phyloP scores from a whole-genome alignment of 2,113 vertebrate genomes.

The Sorex araneus region DNA sequence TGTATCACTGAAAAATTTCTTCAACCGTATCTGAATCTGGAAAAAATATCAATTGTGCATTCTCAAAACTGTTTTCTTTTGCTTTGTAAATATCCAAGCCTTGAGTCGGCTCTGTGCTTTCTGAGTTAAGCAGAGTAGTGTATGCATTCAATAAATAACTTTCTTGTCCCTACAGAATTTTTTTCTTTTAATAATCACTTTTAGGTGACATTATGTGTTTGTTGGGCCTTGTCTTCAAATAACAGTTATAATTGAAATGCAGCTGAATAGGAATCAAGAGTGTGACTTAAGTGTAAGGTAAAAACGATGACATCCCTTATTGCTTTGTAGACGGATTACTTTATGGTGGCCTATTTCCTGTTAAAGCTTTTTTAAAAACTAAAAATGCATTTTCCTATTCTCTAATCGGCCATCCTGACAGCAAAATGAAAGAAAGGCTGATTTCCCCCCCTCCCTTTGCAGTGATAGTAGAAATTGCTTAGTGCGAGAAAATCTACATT shows the following conservation, averaged over 20 bases:
- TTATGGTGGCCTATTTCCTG: constrained; percentile 63
- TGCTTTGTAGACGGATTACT: constrained; percentile 69
- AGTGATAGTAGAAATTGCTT: constrained; percentile 66
- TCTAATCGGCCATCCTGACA: constrained; percentile 50
- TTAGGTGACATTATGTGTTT: constrained; percentile 72
- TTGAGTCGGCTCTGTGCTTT: constrained; percentile 41
- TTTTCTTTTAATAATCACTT: constrained; percentile 44
- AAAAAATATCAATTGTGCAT: neutral
- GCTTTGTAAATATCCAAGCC: constrained; percentile 35
- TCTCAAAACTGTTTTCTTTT: neutral
- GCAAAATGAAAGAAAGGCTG: constrained; percentile 44
- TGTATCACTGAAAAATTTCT: neutral
- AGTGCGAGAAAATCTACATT: constrained; percentile 74
- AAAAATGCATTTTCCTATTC: constrained; percentile 67
- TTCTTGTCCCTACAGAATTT: constrained; percentile 67
- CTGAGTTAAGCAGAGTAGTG: constrained; percentile 65
- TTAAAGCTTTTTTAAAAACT: constrained; percentile 69
- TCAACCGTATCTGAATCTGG: neutral
- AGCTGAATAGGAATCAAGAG: neutral
- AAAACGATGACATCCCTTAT: constrained; percentile 55
- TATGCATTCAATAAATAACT: constrained; percentile 84
- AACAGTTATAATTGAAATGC: constrained; percentile 68
- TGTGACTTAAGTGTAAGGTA: constrained; percentile 67
- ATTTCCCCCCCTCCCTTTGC: neutral
- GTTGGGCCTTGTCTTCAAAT: constrained; percentile 75